phyloP scores from a whole-genome alignment of 2,113 vertebrate species.

The Sander lucioperca region DNA sequence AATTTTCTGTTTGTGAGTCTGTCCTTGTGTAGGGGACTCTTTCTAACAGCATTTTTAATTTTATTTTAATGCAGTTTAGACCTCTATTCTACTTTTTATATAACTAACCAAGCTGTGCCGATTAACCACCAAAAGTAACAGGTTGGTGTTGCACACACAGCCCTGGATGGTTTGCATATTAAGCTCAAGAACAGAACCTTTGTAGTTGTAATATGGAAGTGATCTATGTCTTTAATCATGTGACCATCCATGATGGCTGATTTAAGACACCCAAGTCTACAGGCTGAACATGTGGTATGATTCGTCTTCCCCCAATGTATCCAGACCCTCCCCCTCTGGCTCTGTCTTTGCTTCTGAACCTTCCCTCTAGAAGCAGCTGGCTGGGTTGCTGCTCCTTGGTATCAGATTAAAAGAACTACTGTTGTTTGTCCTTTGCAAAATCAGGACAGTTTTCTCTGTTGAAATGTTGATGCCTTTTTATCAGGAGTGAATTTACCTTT shows the following conservation, averaged over 20 bases:
- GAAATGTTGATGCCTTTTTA: neutral
- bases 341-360: conserved; percentile 37
- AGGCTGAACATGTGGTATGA: conserved; percentile 19
- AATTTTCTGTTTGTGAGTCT: neutral
- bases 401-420: conserved; percentile 24
- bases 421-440: conserved; percentile 20
- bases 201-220: conserved; percentile 15
- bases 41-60: neutral
- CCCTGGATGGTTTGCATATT: neutral
- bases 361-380: conserved; percentile 18
- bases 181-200: neutral
- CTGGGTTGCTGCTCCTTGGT: conserved; percentile 6
- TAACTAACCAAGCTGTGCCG: neutral
- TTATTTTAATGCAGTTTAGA: conserved; percentile 1
- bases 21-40: conserved; percentile 10
- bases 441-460: neutral
- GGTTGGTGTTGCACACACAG: neutral
- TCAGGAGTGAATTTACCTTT: neutral
- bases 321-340: conserved; percentile 7
- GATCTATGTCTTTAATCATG: neutral
- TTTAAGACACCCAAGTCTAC: conserved; percentile 37
- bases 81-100: neutral
- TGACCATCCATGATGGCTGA: conserved; percentile 9
- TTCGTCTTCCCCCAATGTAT: conserved; percentile 7
- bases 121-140: neutral